Base-by-base conservation (phyloP, 2,888 invertebrate genomes). In the Cepaea hortensis region DNA sequence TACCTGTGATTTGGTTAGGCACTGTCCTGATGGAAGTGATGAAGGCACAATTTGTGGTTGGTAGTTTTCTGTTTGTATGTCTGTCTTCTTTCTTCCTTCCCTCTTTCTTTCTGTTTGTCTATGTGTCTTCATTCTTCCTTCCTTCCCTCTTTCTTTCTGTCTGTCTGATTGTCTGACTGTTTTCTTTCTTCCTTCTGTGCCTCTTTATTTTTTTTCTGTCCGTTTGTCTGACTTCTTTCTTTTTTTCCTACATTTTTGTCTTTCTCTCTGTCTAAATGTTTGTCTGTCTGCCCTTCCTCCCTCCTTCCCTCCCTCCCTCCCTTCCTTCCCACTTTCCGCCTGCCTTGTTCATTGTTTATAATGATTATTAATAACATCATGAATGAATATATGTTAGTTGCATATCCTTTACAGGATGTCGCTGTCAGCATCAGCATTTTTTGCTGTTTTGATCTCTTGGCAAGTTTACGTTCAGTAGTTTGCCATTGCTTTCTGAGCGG, bases 1-100 rank as follows among this genome's bases (percentile, higher is more conserved):
- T 93, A 96, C 96, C 85, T 97, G 97, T 92, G 87, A 88, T 83
- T 73, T 68, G 4, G 23, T 86, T 0, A 20, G 15, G 4, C 75
- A 87, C 50, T 88, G 88, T 50, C 85, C 83, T 15, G 87, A 88
- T 70, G 85, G 85, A 3, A 87, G 86, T 50, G 88, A 88, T 65
- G 88, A 88, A 61, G 84, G 84, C 20, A 18, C 62, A 20, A 20
- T 87, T 46, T 87, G 87, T 84, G 87, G 87, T 87, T 9, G 20
- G 87, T 85, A 15, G 15, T 82, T 46, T n/a, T 48, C 20, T 50
- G 11, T 79, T 46, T 68, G 68, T 68, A 3, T 68, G 13, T 15
- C 5, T 68, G 11, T 18, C 18, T n/a, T 68, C 68, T 68, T 15
- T n/a, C 18, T 68, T n/a, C 5, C 68, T 68, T 15, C n/a, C 18